A percentile compares a stretch with the other conserved stretches of the same genome.
phyloP scores from a whole-genome alignment of 2,113 vertebrate species.

The Esox niger region DNA sequence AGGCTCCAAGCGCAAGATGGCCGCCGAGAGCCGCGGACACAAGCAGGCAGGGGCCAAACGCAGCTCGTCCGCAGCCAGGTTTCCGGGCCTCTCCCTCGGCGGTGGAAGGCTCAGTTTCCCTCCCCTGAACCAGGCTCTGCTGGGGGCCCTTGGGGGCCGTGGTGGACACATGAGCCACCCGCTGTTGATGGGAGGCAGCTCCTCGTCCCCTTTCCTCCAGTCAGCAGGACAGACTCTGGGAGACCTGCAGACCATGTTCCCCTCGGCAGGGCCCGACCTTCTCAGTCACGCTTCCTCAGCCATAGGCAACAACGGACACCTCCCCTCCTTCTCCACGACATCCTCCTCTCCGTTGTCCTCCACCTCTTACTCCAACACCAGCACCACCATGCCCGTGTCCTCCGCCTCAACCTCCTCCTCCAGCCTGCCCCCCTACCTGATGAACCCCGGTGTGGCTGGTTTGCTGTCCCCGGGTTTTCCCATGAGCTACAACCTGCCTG shows the following conservation, averaged over 20 bases:
- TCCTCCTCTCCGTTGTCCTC: constrained; percentile 70
- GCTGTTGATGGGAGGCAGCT: constrained; percentile 79
- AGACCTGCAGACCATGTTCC: constrained; percentile 90
- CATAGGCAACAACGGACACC: constrained; percentile 63
- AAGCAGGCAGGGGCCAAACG: constrained; percentile 78
- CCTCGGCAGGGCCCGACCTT: constrained; percentile 82
- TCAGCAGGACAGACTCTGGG: constrained; percentile 84
- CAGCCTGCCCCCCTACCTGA: constrained; percentile 86
- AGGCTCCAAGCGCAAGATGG: constrained; percentile 83
- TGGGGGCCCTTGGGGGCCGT: constrained; percentile 85
- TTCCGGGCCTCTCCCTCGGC: constrained; percentile 81
- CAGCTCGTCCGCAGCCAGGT: constrained; percentile 70
- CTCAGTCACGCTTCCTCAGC: constrained; percentile 50
- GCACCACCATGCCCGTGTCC: constrained; percentile 80
- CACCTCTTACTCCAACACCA: constrained; percentile 80
- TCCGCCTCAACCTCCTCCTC: constrained; percentile 78
- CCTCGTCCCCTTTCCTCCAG: constrained; percentile 85
- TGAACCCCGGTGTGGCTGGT: constrained; percentile 87
- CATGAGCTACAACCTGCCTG: constrained; percentile 85
- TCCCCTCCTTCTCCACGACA: constrained; percentile 33
- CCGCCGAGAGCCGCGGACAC: constrained; percentile 73
- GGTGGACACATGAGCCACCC: constrained; percentile 83
- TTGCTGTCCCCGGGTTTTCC: constrained; percentile 84
- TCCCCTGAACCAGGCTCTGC: constrained; percentile 86
- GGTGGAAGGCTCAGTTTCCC: constrained; percentile 83